These are phyloP conservation scores for Drosophila ohnishii DNA, from an alignment of 1,140 invertebrate species.

Conservation along the genomic window DNA sequence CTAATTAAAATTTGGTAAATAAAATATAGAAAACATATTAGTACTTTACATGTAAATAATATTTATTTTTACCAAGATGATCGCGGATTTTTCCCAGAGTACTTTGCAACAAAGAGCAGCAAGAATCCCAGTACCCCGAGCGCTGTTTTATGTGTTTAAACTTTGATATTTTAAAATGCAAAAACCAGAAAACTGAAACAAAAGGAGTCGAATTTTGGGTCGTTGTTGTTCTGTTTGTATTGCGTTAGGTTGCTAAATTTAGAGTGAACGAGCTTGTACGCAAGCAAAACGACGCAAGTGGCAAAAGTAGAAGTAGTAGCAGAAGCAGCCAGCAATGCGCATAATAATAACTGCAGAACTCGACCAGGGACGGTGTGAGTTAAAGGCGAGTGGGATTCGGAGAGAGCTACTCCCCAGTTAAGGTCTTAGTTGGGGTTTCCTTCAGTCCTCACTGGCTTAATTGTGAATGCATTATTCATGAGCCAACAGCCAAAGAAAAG, in stretches of 20 bases:
- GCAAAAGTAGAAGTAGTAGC: conserved; percentile 17
- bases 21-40: not conserved
- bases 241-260: conserved; percentile 66
- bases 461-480: conserved; percentile 80
- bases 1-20: not conserved
- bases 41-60: not conserved
- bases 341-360: conserved; percentile 66
- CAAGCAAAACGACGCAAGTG: conserved; percentile 56
- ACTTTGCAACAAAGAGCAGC: not conserved
- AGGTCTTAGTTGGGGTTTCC: conserved; percentile 40
- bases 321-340: conserved; percentile 32
- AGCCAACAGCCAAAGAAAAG: conserved; percentile 43
- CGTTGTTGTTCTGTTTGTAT: conserved; percentile 47
- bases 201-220: conserved; percentile 38
- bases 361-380: conserved; percentile 7
- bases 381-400: conserved; percentile 2
- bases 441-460: conserved; percentile 63
- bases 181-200: conserved; percentile 43
- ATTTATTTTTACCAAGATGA: no score
- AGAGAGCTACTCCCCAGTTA: conserved; percentile 23
- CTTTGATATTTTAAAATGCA: conserved; percentile 71
- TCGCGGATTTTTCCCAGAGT: not conserved
- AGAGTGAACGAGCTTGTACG: conserved; percentile 57
- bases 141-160: conserved; percentile 64
- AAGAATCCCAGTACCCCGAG: conserved; percentile 13